A percentile compares a stretch with the other conserved stretches of the same genome.
Evolutionary conservation across 2,113 vertebrate genomes (phyloP).

Genomic region (Gymnogyps californianus): DNA sequence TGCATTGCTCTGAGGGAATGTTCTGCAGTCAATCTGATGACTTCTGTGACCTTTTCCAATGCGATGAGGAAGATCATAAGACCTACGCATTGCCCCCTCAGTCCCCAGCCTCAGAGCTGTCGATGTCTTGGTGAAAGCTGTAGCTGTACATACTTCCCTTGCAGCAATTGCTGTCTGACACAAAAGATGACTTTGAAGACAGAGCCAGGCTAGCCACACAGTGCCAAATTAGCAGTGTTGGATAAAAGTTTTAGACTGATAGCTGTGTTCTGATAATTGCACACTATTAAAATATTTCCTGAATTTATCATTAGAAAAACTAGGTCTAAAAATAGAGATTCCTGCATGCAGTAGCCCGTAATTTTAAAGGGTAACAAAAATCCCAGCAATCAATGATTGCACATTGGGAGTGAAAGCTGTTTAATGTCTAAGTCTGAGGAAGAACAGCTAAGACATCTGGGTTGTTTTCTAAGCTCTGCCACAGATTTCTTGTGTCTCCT

Average conservation of each 20-base stretch:
- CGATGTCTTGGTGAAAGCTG: not conserved
- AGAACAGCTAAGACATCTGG: not conserved
- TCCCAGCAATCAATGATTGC: not conserved
- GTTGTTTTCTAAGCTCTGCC: not conserved
- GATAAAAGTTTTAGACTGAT: not conserved
- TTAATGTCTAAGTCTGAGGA: not conserved
- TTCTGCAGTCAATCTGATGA: conserved; percentile 28
- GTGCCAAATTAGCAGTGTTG: not conserved
- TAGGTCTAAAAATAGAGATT: not conserved
- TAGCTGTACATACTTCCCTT: not conserved
- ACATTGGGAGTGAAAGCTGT: not conserved
- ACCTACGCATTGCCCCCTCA: not conserved
- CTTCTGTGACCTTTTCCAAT: not conserved
- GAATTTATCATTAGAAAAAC: not conserved
- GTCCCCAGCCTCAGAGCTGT: not conserved
- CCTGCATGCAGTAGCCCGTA: not conserved
- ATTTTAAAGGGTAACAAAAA: not conserved
- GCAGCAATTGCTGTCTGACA: not conserved
- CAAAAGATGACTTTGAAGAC: conserved; percentile 26
- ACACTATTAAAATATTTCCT: not conserved
- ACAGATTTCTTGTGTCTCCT: not conserved
- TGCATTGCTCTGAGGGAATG: conserved; percentile 4
- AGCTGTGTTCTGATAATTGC: not conserved
- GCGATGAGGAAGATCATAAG: not conserved
- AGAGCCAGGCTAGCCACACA: not conserved